A percentile compares a stretch with the other conserved stretches of the same genome.
phyloP scores from a whole-genome alignment of 2,888 invertebrate species.

The Apodemia duryi region DNA sequence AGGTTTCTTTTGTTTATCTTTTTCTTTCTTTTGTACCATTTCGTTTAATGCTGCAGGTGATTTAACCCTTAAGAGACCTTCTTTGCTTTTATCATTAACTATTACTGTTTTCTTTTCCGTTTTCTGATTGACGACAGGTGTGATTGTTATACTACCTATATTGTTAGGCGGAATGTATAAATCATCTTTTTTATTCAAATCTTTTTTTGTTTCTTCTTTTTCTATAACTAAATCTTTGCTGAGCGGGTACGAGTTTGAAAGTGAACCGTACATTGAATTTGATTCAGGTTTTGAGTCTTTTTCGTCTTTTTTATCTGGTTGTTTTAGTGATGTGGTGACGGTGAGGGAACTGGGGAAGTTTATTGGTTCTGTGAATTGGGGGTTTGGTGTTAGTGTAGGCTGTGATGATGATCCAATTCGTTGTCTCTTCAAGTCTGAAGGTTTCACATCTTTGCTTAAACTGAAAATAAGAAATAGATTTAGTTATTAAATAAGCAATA shows the following conservation, averaged over 20 bases:
- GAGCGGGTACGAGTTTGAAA: constrained; percentile 47
- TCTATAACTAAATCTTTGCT: constrained; percentile 56
- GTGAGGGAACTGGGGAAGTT: constrained; percentile 70
- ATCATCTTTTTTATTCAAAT: constrained; percentile 49
- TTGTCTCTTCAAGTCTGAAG: constrained; percentile 54
- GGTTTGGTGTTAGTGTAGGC: constrained; percentile 26
- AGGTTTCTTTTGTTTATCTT: constrained; percentile 43
- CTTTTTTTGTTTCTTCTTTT: constrained; percentile 47
- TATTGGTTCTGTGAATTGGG: constrained; percentile 53
- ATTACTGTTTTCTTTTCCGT: constrained; percentile 41
- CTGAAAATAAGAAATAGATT: constrained; percentile 55
- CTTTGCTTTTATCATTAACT: constrained; percentile 40
- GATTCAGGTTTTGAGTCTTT: constrained; percentile 37
- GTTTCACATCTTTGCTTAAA: constrained; percentile 61
- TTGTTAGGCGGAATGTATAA: constrained; percentile 59
- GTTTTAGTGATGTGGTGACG: constrained; percentile 53
- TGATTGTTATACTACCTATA: constrained; percentile 71
- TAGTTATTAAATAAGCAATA: too few relatives aligned
- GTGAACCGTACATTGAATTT: constrained; percentile 41
- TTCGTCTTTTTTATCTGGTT: constrained; percentile 38
- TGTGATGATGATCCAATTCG: constrained; percentile 47
- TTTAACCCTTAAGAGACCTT: constrained; percentile 61
- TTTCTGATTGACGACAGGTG: constrained; percentile 55
- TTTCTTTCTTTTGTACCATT: constrained; percentile 51
- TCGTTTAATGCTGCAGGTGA: constrained; percentile 69